Conservation (phyloP, 1,140 invertebrate species). For the Drosophila biarmipes region DNA sequence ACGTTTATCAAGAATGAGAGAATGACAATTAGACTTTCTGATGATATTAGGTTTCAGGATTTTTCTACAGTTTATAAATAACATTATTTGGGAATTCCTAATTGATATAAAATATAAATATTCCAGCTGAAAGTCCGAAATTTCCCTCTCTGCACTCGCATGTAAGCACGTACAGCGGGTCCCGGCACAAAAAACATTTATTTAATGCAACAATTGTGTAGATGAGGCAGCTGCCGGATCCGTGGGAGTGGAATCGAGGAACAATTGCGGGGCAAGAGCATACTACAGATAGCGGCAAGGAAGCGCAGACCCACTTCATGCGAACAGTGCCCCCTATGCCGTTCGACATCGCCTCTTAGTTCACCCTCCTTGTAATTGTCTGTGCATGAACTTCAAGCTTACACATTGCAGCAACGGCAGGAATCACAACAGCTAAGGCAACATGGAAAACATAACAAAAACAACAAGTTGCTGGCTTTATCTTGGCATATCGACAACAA, state of each 20-base stretch:
- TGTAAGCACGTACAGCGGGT: slow-evolving; percentile 28
- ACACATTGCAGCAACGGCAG: slow-evolving; percentile 19
- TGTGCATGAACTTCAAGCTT: slow-evolving; percentile 36
- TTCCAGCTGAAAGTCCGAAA: too few relatives aligned
- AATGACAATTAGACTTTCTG: too few relatives aligned
- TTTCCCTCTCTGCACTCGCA: not conserved
- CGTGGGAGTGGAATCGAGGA: slow-evolving; percentile 25
- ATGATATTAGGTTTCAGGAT: too few relatives aligned
- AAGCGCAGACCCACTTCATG: not conserved
- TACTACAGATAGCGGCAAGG: slow-evolving; percentile 31
- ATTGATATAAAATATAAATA: too few relatives aligned
- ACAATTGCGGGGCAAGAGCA: slow-evolving; percentile 48
- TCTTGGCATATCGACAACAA: slow-evolving; percentile 57
- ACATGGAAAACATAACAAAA: slow-evolving; percentile 7
- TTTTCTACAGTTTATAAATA: too few relatives aligned
- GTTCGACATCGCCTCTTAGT: not conserved
- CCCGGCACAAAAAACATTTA: slow-evolving; percentile 59
- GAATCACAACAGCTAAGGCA: slow-evolving; percentile 9
- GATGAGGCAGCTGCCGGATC: slow-evolving; percentile 63
- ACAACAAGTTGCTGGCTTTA: slow-evolving; percentile 51
- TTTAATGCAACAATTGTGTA: slow-evolving; percentile 79
- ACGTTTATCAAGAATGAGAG: not conserved
- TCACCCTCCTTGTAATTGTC: slow-evolving; percentile 30
- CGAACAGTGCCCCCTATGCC: not conserved
- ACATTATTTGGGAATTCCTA: too few relatives aligned